Evolutionary conservation across 2,888 invertebrate genomes (phyloP).

Genomic region (Ctena decussata): DNA sequence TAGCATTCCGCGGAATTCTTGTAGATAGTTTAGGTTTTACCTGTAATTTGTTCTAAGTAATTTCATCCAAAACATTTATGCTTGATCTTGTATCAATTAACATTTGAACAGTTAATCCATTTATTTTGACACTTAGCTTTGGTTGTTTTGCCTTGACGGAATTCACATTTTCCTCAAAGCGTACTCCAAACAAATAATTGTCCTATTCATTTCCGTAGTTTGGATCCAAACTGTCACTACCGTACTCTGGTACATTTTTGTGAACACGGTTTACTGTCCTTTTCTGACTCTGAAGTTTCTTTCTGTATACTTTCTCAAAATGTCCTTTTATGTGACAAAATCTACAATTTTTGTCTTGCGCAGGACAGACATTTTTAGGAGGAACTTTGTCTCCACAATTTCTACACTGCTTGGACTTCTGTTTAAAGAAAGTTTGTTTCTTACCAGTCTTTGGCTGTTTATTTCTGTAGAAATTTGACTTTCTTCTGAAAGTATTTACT

Average conservation of each 20-base stretch:
- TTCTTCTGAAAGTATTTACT: not conserved
- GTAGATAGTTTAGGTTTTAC: too few species aligned
- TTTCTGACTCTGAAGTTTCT: not conserved
- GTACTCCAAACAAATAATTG: not conserved
- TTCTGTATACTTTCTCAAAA: not conserved
- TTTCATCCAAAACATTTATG: constrained; percentile 4
- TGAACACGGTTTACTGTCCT: not conserved
- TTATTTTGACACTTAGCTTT: not conserved
- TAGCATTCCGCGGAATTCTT: too few species aligned
- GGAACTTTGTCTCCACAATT: not conserved
- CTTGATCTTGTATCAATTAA: not conserved
- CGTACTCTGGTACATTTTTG: not conserved
- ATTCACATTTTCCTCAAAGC: not conserved
- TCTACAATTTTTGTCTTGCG: not conserved
- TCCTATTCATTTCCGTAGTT: too few species aligned
- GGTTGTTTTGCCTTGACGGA: not conserved
- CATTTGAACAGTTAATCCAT: not conserved
- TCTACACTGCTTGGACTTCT: not conserved
- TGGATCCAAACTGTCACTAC: not conserved
- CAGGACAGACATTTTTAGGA: not conserved
- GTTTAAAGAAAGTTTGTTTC: not conserved
- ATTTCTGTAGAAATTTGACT: not conserved
- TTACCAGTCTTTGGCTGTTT: not conserved
- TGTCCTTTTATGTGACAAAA: not conserved
- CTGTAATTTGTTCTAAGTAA: not conserved